Evolutionary conservation across 2,888 invertebrate genomes (phyloP).

Genomic region (Chelonus formosanus): DNA sequence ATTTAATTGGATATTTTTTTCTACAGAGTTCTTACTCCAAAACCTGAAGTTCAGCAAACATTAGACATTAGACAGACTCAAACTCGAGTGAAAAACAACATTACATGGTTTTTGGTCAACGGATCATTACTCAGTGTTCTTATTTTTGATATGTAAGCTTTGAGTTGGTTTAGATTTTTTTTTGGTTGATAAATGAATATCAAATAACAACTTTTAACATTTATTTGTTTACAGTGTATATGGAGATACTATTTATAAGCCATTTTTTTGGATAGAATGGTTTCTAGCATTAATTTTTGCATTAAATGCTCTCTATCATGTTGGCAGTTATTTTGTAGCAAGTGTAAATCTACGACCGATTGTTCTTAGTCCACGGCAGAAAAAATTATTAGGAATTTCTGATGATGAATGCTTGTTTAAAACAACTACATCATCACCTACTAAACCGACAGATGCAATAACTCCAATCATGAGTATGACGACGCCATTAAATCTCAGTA

Average conservation of each 20-base stretch:
- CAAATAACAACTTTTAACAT: too few relatives aligned
- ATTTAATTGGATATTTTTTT: neutral
- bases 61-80: conserved; percentile 68
- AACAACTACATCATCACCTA: conserved; percentile 37
- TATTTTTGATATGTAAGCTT: conserved; percentile 71
- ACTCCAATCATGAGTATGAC: conserved; percentile 48
- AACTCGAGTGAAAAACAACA: conserved; percentile 66
- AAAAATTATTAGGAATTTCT: conserved; percentile 67
- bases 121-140: conserved; percentile 68
- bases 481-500: conserved; percentile 53
- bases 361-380: conserved; percentile 67
- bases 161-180: conserved; percentile 9
- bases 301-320: conserved; percentile 68
- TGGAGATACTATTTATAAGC: conserved; percentile 53
- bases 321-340: conserved; percentile 65
- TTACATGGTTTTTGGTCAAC: conserved; percentile 72
- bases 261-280: conserved; percentile 59
- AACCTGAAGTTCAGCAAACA: conserved; percentile 68
- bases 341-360: conserved; percentile 64
- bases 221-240: conserved; percentile 44
- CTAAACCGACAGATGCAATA: conserved; percentile 38
- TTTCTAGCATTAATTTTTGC: conserved; percentile 63
- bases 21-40: conserved; percentile 56
- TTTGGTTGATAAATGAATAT: too few relatives aligned
- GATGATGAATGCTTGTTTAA: conserved; percentile 61